Percentiles rank a stretch among this genome's conserved stretches.
phyloP scores from a whole-genome alignment of 1,140 invertebrate genomes.

The Delia radicum region DNA sequence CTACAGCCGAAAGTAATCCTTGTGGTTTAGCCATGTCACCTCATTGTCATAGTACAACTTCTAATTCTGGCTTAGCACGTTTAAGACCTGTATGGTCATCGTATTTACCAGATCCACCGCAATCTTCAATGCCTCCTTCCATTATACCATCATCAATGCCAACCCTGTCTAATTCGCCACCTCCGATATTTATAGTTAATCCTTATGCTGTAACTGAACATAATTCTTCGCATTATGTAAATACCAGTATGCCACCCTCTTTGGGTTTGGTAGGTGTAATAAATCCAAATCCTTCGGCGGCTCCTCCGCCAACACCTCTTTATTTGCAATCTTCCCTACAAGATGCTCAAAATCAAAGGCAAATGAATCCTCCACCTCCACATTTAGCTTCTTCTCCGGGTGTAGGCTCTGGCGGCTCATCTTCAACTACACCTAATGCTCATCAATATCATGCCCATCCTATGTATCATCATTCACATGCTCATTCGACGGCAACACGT shows the following conservation, averaged over 20 bases:
- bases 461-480: background rate
- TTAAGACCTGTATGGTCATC: background rate
- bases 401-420: no score
- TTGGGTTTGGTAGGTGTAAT: background rate
- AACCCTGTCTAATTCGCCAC: background rate
- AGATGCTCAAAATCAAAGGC: background rate
- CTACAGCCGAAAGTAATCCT: background rate
- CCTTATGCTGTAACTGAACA: background rate
- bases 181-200: slow-evolving; percentile 4
- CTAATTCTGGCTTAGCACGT: background rate
- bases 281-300: background rate
- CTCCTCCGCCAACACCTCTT: background rate
- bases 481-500: background rate
- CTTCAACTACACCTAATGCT: background rate
- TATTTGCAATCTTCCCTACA: background rate
- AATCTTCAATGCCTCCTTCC: background rate
- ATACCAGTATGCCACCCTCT: background rate
- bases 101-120: background rate
- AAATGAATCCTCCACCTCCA: background rate
- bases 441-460: slow-evolving; percentile 2
- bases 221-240: background rate
- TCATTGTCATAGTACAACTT: background rate
- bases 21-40: background rate
- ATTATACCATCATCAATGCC: background rate
- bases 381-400: background rate